A percentile compares a stretch with the other conserved stretches of the same genome.
These are phyloP conservation scores for Agrochola lychnidis DNA, from an alignment of 2,888 invertebrate genomes.

Conservation along the genomic window DNA sequence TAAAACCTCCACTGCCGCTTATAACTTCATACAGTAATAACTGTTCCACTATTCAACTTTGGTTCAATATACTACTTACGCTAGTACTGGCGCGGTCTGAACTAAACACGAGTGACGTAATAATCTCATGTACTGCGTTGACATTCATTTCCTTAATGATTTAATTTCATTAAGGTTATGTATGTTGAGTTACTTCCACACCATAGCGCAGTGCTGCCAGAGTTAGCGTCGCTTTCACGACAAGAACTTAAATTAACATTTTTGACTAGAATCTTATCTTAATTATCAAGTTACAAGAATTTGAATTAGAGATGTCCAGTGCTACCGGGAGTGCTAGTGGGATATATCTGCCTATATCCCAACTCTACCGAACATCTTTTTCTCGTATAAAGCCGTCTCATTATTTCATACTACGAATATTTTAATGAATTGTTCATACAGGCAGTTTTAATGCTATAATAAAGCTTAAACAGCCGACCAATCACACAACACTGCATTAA, in stretches of 20 bases:
- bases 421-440: slow-evolving; percentile 19
- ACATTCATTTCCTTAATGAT: slow-evolving; percentile 58
- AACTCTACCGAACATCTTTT: neutral
- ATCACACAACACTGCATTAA: slow-evolving; percentile 45
- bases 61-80: slow-evolving; percentile 32
- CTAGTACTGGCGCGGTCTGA: slow-evolving; percentile 44
- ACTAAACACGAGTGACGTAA: slow-evolving; percentile 55
- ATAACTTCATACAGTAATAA: slow-evolving; percentile 45
- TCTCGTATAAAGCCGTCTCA: neutral
- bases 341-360: neutral
- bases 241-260: neutral
- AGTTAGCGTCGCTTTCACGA: neutral
- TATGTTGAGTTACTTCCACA: slow-evolving; percentile 10
- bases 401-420: neutral
- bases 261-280: neutral
- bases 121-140: slow-evolving; percentile 48
- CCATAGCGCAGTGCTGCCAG: neutral
- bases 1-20: slow-evolving; percentile 29
- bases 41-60: slow-evolving; percentile 42
- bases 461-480: slow-evolving; percentile 32
- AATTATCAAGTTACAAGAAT: neutral
- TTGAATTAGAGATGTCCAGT: neutral
- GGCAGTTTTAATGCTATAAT: slow-evolving; percentile 10
- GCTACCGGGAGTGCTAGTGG: too few species aligned
- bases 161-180: slow-evolving; percentile 53